Evolutionary conservation across 2,888 invertebrate species (phyloP).

Genomic region (Parnassius smintheus): DNA sequence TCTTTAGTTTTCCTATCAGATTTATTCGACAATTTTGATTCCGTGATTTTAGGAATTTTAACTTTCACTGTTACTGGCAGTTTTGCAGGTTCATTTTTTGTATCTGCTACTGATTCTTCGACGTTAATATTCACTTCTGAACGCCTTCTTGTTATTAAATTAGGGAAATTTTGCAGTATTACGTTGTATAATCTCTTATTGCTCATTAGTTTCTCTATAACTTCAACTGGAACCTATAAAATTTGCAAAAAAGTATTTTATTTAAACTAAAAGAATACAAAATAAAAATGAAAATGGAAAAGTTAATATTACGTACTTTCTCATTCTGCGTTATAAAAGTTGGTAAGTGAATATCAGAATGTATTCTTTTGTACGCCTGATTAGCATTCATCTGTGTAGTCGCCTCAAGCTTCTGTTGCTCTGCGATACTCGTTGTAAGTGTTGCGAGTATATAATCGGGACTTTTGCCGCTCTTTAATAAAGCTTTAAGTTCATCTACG

Average conservation of each 20-base stretch:
- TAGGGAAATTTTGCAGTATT: conserved; percentile 86
- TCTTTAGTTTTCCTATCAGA: conserved; percentile 27
- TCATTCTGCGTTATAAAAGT: conserved; percentile 88
- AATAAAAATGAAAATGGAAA: background rate
- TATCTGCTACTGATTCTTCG: conserved; percentile 35
- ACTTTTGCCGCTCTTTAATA: conserved; percentile 85
- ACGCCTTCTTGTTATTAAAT: conserved; percentile 80
- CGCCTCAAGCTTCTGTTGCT: conserved; percentile 67
- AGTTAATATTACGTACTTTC: conserved; percentile 65
- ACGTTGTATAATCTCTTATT: conserved; percentile 85
- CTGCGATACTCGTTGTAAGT: conserved; percentile 79
- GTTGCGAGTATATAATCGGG: conserved; percentile 84
- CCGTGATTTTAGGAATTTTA: conserved; percentile 34
- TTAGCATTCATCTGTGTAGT: conserved; percentile 72
- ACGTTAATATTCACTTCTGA: conserved; percentile 80
- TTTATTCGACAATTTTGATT: conserved; percentile 22
- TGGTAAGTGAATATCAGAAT: conserved; percentile 88
- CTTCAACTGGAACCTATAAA: conserved; percentile 84
- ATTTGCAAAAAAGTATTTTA: background rate
- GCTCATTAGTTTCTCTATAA: conserved; percentile 83
- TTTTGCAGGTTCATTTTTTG: conserved; percentile 35
- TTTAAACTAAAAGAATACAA: background rate
- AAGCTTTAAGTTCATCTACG: conserved; percentile 83
- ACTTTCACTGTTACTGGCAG: conserved; percentile 36
- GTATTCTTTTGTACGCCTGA: conserved; percentile 60